A percentile compares a stretch with the other conserved stretches of the same genome.
phyloP scores from a whole-genome alignment of 2,113 vertebrate genomes.

The Spilogale gracilis region DNA sequence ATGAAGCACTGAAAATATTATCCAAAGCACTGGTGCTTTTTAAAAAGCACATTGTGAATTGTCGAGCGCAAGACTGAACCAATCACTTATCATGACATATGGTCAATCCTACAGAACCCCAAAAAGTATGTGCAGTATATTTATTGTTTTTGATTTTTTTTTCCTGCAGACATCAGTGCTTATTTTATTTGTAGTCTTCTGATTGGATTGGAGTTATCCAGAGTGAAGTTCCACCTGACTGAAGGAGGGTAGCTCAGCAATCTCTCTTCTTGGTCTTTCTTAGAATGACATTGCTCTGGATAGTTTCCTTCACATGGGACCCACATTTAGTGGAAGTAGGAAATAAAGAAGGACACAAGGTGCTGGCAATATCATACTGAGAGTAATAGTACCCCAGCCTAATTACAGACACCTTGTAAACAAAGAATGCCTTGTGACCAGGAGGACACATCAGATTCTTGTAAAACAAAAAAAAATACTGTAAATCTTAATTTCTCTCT shows the following conservation, averaged over 20 bases:
- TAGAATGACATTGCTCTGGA: neutral
- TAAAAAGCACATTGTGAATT: neutral
- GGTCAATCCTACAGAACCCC: neutral
- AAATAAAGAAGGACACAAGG: neutral
- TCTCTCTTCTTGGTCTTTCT: neutral
- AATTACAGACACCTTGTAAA: neutral
- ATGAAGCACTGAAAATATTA: neutral
- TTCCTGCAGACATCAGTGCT: neutral
- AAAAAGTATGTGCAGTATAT: neutral
- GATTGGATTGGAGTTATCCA: neutral
- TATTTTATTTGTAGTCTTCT: neutral
- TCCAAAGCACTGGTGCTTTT: neutral
- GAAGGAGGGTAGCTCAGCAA: neutral
- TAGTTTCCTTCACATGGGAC: neutral
- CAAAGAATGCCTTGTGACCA: neutral
- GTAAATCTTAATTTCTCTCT: neutral
- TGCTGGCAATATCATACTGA: neutral
- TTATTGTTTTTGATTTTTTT: neutral
- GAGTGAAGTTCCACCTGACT: neutral
- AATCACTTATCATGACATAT: neutral
- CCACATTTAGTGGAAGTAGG: neutral
- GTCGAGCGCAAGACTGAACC: neutral
- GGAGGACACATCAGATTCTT: neutral
- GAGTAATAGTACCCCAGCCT: neutral
- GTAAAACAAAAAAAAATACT: neutral